Evolutionary conservation across 2,113 vertebrate genomes (phyloP).

Genomic region (Apodemus speciosus): DNA sequence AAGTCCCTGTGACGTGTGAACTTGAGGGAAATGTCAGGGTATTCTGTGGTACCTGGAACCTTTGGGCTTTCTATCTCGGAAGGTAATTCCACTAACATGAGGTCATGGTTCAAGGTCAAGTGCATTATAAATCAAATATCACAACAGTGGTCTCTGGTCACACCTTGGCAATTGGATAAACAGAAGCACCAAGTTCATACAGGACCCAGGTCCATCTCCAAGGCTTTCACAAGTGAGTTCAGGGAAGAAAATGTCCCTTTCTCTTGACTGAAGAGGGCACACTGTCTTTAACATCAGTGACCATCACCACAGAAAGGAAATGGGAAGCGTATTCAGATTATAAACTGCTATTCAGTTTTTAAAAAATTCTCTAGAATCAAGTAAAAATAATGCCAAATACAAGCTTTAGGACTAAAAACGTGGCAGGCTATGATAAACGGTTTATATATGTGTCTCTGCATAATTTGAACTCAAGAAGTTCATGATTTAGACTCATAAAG

Average conservation of each 20-base stretch:
- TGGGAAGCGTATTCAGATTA: not conserved
- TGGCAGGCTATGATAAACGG: not conserved
- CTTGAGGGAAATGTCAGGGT: not conserved
- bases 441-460: not conserved
- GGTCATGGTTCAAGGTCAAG: conserved; percentile 11
- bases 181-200: not conserved
- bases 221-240: conserved; percentile 43
- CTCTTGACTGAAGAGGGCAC: not conserved
- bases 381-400: not conserved
- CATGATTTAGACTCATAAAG: not conserved
- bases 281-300: conserved; percentile 40
- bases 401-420: conserved; percentile 4
- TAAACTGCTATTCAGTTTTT: not conserved
- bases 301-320: conserved; percentile 47
- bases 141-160: conserved; percentile 47
- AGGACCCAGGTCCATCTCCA: not conserved
- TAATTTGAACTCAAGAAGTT: conserved; percentile 12
- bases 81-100: conserved; percentile 36
- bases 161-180: conserved; percentile 41
- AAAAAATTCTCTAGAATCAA: conserved; percentile 28
- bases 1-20: conserved; percentile 78
- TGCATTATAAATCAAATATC: conserved; percentile 24
- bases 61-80: conserved; percentile 1
- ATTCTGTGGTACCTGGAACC: not conserved
- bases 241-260: conserved; percentile 58